These are phyloP conservation scores for Mesorhabditis spiculigera DNA, from an alignment of 2,888 invertebrate species.

Conservation along the genomic window DNA sequence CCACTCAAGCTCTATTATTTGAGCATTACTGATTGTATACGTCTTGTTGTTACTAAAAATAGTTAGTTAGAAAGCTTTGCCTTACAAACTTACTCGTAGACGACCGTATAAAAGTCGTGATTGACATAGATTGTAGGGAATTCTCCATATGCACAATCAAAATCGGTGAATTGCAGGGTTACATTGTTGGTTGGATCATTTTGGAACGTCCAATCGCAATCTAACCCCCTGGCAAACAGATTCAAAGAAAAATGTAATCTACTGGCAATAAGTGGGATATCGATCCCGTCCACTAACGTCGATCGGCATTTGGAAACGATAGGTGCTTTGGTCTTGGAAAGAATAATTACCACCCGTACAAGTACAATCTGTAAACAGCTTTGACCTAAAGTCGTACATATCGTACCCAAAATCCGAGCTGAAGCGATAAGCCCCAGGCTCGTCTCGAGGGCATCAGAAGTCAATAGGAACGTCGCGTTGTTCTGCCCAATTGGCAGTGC, in stretches of 20 bases:
- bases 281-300: not conserved
- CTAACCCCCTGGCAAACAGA: not conserved
- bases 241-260: not conserved
- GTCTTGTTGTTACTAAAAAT: not conserved
- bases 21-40: not conserved
- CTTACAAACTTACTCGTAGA: not conserved
- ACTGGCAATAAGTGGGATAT: not conserved
- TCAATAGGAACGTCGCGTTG: not conserved
- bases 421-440: not conserved
- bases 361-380: not conserved
- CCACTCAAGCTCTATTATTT: not conserved
- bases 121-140: not conserved
- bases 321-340: not conserved
- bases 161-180: not conserved
- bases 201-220: not conserved
- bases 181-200: not conserved
- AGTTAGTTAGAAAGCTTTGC: not conserved
- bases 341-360: not conserved
- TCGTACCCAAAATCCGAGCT: not conserved
- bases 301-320: constrained; percentile 5
- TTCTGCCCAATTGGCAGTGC: not conserved
- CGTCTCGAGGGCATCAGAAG: not conserved
- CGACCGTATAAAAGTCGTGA: not conserved
- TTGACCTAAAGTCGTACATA: not conserved
- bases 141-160: not conserved